Percentiles rank a stretch among this genome's conserved stretches.
Evolutionary conservation across 2,888 invertebrate species (phyloP).

Genomic region (Pyralis farinalis): DNA sequence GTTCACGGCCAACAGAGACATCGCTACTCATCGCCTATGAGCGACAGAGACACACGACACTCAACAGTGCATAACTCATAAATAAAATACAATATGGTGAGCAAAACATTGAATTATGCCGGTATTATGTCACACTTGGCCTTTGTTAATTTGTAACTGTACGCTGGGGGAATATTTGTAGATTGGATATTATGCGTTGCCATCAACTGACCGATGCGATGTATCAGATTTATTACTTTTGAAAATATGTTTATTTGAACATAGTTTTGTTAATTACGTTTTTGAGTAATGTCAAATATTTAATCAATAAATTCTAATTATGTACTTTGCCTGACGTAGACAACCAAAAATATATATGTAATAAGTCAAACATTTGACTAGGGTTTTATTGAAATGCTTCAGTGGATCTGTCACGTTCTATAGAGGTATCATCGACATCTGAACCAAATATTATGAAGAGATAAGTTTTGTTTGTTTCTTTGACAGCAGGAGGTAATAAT

Average conservation of each 20-base stretch:
- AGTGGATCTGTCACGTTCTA: no score
- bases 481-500: no score
- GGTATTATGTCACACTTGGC: constrained; percentile 81
- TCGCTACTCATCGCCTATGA: constrained; percentile 25
- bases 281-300: no score
- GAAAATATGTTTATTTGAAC: constrained; percentile 4
- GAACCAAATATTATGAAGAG: no score
- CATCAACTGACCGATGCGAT: constrained; percentile 51
- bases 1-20: constrained; percentile 41
- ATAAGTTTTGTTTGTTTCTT: no score
- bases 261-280: no score
- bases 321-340: no score
- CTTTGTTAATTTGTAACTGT: constrained; percentile 76
- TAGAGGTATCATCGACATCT: no score
- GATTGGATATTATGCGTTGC: constrained; percentile 57
- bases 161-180: constrained; percentile 50
- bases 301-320: no score
- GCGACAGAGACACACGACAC: constrained; percentile 44
- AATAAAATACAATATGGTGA: constrained; percentile 82
- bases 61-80: constrained; percentile 77
- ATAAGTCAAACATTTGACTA: no score
- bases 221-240: constrained; percentile 46
- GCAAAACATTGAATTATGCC: constrained; percentile 81
- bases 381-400: no score
- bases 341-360: no score